Evolutionary conservation across 35 echinoderm and acorn worm genomes (phyloP).

Genomic region (Acanthaster planci): DNA sequence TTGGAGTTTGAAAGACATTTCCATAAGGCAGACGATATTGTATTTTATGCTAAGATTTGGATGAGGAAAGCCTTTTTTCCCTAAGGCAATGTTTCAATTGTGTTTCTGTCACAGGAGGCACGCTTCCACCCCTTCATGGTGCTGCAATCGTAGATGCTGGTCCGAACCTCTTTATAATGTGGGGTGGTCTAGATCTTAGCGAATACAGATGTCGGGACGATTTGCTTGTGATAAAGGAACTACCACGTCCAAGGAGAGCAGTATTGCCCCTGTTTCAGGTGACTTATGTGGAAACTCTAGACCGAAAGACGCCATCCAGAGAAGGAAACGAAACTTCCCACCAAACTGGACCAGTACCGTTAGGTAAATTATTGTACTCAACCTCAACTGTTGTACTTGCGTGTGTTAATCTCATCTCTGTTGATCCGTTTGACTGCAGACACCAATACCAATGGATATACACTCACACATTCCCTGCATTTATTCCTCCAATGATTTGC

Average conservation of each 20-base stretch:
- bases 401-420: background rate
- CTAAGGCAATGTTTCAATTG: background rate
- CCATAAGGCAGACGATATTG: too few relatives aligned
- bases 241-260: background rate
- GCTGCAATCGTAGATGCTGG: background rate
- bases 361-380: background rate
- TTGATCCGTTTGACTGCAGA: background rate
- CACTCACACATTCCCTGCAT: background rate
- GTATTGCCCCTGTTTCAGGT: background rate
- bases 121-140: slow-evolving; percentile 16
- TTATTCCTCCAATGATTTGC: background rate
- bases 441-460: background rate
- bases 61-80: too few relatives aligned
- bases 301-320: background rate
- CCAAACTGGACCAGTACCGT: slow-evolving; percentile 12
- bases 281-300: slow-evolving; percentile 8
- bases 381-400: background rate
- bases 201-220: slow-evolving; percentile 17
- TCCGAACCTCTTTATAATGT: background rate
- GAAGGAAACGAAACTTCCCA: background rate
- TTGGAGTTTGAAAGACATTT: too few relatives aligned
- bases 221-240: background rate
- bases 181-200: slow-evolving; percentile 3
- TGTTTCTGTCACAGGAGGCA: background rate
- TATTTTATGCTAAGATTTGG: too few relatives aligned